Evolutionary conservation across 2,113 vertebrate species (phyloP).

Genomic region (Pelvicachromis taeniatus): DNA sequence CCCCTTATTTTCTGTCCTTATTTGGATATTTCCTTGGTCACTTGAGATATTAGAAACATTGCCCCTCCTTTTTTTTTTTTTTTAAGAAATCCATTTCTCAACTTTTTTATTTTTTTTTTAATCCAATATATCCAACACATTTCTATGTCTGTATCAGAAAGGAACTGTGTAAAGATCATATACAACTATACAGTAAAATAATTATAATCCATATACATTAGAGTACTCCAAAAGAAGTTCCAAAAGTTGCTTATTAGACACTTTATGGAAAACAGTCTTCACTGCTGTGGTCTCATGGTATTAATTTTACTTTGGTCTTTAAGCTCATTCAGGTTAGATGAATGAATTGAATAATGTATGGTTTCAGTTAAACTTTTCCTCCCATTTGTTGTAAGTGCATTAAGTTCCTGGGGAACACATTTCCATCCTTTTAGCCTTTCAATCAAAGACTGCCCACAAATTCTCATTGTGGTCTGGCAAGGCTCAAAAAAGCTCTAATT

Average conservation of each 20-base stretch:
- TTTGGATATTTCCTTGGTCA: not conserved
- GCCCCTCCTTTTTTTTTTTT: not conserved
- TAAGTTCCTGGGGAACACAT: not conserved
- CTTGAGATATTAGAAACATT: not conserved
- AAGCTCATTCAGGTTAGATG: not conserved
- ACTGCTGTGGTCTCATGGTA: not conserved
- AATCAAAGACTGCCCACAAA: not conserved
- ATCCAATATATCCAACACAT: not conserved
- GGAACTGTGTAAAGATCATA: not conserved
- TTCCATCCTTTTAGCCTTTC: not conserved
- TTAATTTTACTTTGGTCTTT: not conserved
- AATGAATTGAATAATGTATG: not conserved
- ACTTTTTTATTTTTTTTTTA: not conserved
- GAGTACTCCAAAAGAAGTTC: not conserved
- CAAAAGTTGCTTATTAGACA: not conserved
- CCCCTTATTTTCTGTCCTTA: not conserved
- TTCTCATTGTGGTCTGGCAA: slow-evolving; percentile 12
- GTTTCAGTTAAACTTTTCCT: not conserved
- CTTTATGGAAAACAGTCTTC: not conserved
- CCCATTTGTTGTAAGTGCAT: not conserved
- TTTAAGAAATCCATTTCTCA: not conserved
- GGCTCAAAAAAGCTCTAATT: not conserved
- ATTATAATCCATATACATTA: not conserved
- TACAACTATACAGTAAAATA: not conserved
- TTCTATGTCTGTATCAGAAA: not conserved